Percentiles rank a stretch among this genome's conserved stretches.
Conservation (phyloP, 2,113 vertebrate species). For the Pelobates fuscus region DNA sequence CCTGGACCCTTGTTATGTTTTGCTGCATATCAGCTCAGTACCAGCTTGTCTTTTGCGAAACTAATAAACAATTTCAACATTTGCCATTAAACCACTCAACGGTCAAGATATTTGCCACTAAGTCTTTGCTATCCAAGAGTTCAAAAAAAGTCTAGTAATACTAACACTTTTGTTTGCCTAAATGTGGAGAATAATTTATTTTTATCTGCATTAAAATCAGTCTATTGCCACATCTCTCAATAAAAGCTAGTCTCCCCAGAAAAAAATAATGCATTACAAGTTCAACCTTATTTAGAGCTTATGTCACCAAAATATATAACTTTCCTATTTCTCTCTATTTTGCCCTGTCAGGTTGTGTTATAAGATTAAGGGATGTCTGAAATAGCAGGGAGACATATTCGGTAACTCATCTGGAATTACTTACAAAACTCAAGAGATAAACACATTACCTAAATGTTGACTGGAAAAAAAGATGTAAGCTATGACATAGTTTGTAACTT, state of each 20-base stretch:
- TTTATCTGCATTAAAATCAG: neutral
- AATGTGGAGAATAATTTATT: conserved; percentile 1
- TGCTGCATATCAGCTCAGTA: too few relatives aligned
- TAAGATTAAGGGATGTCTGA: conserved; percentile 35
- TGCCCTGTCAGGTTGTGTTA: conserved; percentile 40
- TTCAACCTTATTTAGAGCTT: conserved; percentile 35
- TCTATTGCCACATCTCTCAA: conserved; percentile 11
- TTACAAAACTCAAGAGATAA: conserved; percentile 13
- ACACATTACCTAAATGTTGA: conserved; percentile 30
- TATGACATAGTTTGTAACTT: too few relatives aligned
- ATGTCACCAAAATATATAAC: conserved; percentile 34
- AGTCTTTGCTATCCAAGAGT: too few relatives aligned
- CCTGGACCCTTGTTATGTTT: too few relatives aligned
- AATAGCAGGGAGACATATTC: too few relatives aligned
- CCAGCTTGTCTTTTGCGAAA: too few relatives aligned
- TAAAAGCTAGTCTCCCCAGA: conserved; percentile 26
- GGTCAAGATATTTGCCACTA: too few relatives aligned
- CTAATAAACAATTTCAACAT: too few relatives aligned
- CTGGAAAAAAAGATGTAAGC: conserved; percentile 2
- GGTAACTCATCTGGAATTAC: conserved; percentile 19
- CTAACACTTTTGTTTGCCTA: neutral
- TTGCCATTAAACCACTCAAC: too few relatives aligned
- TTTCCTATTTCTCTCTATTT: conserved; percentile 37
- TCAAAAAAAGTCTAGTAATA: neutral
- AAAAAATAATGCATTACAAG: conserved; percentile 35